These are phyloP conservation scores for Cheiracanthium punctorium DNA, from an alignment of 2,888 invertebrate genomes.

Conservation along the genomic window DNA sequence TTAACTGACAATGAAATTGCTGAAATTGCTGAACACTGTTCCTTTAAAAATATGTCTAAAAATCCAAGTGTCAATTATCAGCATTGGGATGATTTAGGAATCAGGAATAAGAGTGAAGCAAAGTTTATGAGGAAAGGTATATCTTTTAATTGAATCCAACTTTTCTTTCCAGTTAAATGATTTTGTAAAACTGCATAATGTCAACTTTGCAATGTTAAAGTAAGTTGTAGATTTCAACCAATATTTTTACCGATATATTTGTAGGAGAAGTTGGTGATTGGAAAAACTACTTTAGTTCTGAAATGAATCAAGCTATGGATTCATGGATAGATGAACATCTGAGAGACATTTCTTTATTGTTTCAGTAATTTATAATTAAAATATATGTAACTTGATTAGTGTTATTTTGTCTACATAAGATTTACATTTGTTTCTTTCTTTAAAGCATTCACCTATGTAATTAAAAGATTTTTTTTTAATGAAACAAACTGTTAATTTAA, in stretches of 20 bases:
- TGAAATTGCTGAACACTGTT: constrained; percentile 84
- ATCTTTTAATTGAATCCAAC: too few species aligned
- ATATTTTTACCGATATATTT: constrained; percentile 6
- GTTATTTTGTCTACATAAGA: too few species aligned
- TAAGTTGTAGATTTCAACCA: too few species aligned
- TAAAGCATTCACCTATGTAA: too few species aligned
- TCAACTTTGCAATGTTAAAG: too few species aligned
- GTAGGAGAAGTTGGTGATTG: constrained; percentile 74
- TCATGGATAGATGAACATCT: constrained; percentile 44
- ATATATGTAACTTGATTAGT: too few species aligned
- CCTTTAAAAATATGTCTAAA: constrained; percentile 87
- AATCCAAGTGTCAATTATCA: constrained; percentile 85
- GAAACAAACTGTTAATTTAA: too few species aligned
- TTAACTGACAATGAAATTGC: constrained; percentile 82
- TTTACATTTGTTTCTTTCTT: too few species aligned
- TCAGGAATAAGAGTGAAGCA: constrained; percentile 75
- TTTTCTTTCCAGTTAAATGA: too few species aligned
- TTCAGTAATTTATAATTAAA: too few species aligned
- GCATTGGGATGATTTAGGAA: constrained; percentile 77
- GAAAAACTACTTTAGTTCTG: constrained; percentile 74
- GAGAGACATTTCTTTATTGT: constrained; percentile 26
- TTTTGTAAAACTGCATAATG: too few species aligned
- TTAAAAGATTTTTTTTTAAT: too few species aligned
- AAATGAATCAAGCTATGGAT: constrained; percentile 56
- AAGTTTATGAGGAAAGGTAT: constrained; percentile 77